Percentiles rank a stretch among this genome's conserved stretches.
phyloP scores from a whole-genome alignment of 1,140 invertebrate genomes.

The Rhyacophila brunnea region DNA sequence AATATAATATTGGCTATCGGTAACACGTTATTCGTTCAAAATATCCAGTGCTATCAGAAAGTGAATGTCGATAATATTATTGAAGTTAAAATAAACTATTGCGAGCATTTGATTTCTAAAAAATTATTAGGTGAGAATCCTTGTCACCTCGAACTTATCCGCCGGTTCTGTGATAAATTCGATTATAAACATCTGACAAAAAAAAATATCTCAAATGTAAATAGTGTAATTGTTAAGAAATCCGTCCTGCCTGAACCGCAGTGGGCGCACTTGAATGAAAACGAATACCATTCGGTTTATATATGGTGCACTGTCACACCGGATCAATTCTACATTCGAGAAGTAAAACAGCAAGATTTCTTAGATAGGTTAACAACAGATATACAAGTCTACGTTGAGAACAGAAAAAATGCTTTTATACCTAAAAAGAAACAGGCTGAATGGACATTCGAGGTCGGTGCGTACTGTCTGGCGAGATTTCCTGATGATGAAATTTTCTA shows the following conservation, averaged over 20 bases:
- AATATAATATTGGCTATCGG: conserved; percentile 41
- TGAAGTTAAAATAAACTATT: conserved; percentile 12
- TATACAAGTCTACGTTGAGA: conserved; percentile 41
- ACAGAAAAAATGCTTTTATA: conserved; percentile 25
- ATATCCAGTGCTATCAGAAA: conserved; percentile 13
- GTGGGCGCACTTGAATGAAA: conserved; percentile 47
- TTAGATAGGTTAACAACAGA: conserved; percentile 40
- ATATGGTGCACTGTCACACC: conserved; percentile 41
- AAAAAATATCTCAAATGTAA: no score
- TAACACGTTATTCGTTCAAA: conserved; percentile 45
- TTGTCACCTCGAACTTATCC: conserved; percentile 9
- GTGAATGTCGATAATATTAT: conserved; percentile 1
- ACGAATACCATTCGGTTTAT: conserved; percentile 39
- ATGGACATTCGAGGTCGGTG: conserved; percentile 20
- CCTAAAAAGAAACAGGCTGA: conserved; percentile 30
- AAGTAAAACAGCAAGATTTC: conserved; percentile 41
- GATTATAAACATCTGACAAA: conserved; percentile 13
- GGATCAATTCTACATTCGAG: conserved; percentile 41
- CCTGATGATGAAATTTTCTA: conserved; percentile 43
- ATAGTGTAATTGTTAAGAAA: conserved; percentile 38
- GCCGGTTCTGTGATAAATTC: conserved; percentile 9
- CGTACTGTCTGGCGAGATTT: conserved; percentile 47
- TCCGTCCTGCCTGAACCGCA: conserved; percentile 33
- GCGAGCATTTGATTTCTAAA: conserved; percentile 12
- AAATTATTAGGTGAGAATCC: conserved; percentile 14